phyloP scores from a whole-genome alignment of 2,797 vertebrate genomes.

The Enteromius paludinosus region DNA sequence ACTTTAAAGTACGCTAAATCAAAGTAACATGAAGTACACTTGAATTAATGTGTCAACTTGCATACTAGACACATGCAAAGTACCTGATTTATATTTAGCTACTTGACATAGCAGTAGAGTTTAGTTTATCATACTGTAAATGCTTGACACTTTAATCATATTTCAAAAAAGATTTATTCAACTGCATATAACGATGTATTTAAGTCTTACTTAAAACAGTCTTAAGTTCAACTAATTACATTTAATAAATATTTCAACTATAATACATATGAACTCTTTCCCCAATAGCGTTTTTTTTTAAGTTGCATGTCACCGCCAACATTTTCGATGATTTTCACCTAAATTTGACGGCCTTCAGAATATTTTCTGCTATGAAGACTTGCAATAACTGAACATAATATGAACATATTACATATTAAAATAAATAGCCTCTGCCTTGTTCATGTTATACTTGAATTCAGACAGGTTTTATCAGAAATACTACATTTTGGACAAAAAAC shows the following conservation, averaged over 20 bases:
- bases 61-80: neutral
- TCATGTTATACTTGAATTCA: too few species aligned
- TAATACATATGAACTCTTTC: neutral
- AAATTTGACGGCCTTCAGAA: too few species aligned
- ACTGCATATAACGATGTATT: neutral
- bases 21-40: neutral
- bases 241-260: neutral
- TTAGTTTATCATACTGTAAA: neutral
- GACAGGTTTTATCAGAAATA: too few species aligned
- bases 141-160: neutral
- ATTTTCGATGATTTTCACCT: too few species aligned
- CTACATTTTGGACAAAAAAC: too few species aligned
- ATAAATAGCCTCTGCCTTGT: too few species aligned
- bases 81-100: too few species aligned
- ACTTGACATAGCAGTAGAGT: neutral
- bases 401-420: too few species aligned
- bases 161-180: neutral
- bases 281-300: too few species aligned
- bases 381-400: too few species aligned
- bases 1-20: neutral
- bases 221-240: neutral
- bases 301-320: too few species aligned
- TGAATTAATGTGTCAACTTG: neutral
- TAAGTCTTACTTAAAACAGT: neutral
- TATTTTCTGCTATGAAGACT: too few species aligned